Base-by-base conservation (phyloP, 2,113 vertebrate species). In the Tetrax tetrax region DNA sequence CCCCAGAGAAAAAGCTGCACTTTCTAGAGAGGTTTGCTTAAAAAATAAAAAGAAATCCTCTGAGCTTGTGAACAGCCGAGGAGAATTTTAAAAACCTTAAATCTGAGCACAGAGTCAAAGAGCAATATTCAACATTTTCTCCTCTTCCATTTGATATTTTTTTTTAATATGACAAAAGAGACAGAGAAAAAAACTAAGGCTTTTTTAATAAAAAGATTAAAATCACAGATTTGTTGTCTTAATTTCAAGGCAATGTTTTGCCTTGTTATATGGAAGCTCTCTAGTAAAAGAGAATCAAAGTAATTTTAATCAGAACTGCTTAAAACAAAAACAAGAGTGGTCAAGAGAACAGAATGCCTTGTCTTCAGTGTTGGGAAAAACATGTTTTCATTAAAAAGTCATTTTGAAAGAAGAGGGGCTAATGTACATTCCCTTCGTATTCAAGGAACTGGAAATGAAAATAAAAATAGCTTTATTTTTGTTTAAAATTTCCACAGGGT, bases 1-100 rank as follows among this genome's bases (percentile, higher is more conserved):
- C 92, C 83, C 95, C 41, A 89, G 96, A 92, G 92, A 76, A 89
- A 87, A 91, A 76, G 77, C 86, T 95, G 77, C 83, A 75, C 80
- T 96, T 95, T 96, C 95, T 68, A 95, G 86, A 92, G 86, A 87
- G 53, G 77, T 43, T 43, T 43, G 41, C 91, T 96, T 95, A 84
- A 92, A 93, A 94, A 91, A 79, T 92, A 89, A 92, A 94, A 89
- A 72, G 57, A 95, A 96, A 89, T 96, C 96, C 90, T 90, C 54
- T 66, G 66, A 89, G 90, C 75, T 85, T 96, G 90, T 90, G 92
- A 94, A 83, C 48, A 69, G 91, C 69, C 86, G 80, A 50, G 51
- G 79, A 76, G 94, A 95, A 78, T 79, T 84, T 95, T 11, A 84
- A 86, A 86, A 83, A 33, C 45, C 65, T 95, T 92, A 69, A 53